phyloP scores from a whole-genome alignment of 2,113 vertebrate species.

The Dasypus novemcinctus region DNA sequence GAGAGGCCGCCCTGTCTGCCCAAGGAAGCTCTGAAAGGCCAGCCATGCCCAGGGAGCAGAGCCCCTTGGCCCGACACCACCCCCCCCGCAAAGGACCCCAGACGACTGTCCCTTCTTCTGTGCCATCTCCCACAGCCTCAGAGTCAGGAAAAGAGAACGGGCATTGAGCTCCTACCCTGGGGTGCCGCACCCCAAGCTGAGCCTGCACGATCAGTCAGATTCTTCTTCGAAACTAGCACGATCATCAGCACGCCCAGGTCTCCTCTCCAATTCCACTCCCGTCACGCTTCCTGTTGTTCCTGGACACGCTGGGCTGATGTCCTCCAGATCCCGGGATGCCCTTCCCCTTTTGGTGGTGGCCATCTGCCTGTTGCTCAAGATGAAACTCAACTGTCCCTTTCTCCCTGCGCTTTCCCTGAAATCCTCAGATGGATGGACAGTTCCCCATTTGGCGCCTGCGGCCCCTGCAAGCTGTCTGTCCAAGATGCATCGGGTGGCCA shows the following conservation, averaged over 20 bases:
- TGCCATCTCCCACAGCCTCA: rapidly evolving
- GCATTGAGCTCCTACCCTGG: rapidly evolving
- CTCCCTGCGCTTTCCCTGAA: background rate
- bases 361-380: rapidly evolving
- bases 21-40: background rate
- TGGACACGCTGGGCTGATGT: rapidly evolving
- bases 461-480: background rate
- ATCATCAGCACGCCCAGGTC: background rate
- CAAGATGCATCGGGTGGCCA: rapidly evolving
- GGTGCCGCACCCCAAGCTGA: rapidly evolving
- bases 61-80: background rate
- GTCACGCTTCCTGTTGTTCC: background rate
- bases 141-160: background rate
- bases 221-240: background rate
- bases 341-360: background rate
- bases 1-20: background rate
- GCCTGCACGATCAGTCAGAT: background rate
- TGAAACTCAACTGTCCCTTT: rapidly evolving
- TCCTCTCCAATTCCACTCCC: background rate
- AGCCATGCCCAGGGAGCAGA: rapidly evolving
- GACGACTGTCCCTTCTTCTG: background rate
- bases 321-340: background rate
- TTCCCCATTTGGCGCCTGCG: rapidly evolving
- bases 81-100: background rate
- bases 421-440: background rate